Base-by-base conservation (phyloP, 2,888 invertebrate species). In the Parasteatoda lunata region DNA sequence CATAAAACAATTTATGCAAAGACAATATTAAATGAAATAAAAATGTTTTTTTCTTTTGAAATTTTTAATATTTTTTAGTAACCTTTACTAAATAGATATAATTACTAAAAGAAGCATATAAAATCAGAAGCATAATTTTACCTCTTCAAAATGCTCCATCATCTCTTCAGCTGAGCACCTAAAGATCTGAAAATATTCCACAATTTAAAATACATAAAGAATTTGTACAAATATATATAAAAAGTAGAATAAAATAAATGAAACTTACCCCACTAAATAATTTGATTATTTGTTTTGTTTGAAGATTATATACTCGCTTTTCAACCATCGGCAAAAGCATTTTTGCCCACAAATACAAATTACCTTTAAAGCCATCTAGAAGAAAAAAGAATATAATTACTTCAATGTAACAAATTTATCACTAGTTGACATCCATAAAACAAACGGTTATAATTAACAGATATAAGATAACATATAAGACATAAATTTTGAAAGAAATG, bases 261-360 rank as follows among this genome's bases (percentile, higher is more conserved):
- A 9, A 65, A 90, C 90, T 90, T 89, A 93, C 93, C 91, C 94
- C 94, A 71, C 97, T 95, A 91, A 97, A 98, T 70, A 97, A 92
- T 92, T 98, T 98, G 0, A 97, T 93, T 79, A 98, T 93, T 91
- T 97, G 97, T 91, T 97, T 97, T 91, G 96, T 97, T 93, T 97
- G 97, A 75, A 98, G 93, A 93, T 98, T 98, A 91, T 98, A 98
- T 54, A 97, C 94, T 88, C 96, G 93, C 91, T 97, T 97, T 13
- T 95, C 94, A 49, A 95, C 95, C 72, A 95, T 95, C 0, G 98
- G 98, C 77, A 98, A 92, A 47, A 98, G 92, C 89, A 97, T 92
- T 90, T 95, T 95, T 91, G 97, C 94, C 96, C 97, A 96, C 69
- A 97, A 92, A 70, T 94, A 93, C 51, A 96, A 91, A 92, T 97